A percentile compares a stretch with the other conserved stretches of the same genome.
Conservation (phyloP, 2,888 invertebrate genomes). For the Odontocerum albicorne region DNA sequence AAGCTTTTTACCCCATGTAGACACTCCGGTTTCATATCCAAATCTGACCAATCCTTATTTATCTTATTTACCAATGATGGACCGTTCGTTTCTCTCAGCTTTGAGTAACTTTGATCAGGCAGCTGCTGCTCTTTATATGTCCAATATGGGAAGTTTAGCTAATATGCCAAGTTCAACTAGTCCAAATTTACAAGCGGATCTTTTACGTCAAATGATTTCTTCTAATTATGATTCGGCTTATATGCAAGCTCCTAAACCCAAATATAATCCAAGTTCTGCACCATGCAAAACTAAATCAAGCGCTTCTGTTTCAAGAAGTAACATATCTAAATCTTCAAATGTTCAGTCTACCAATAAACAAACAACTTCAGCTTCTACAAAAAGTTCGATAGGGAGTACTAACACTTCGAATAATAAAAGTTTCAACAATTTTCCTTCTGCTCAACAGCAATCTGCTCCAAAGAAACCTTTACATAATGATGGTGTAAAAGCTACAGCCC, state of each 20-base stretch:
- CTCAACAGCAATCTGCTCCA: constrained; percentile 18
- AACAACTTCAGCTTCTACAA: constrained; percentile 19
- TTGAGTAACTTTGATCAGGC: constrained; percentile 24
- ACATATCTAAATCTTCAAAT: constrained; percentile 3
- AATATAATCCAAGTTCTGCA: constrained; percentile 19
- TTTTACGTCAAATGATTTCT: constrained; percentile 32
- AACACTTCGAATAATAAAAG: background rate
- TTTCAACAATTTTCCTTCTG: constrained; percentile 19
- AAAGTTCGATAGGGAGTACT: constrained; percentile 2
- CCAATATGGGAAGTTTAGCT: constrained; percentile 24
- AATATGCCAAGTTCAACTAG: constrained; percentile 1
- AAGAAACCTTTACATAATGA: constrained; percentile 8
- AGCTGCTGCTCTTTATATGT: constrained; percentile 28
- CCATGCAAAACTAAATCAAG: constrained; percentile 22
- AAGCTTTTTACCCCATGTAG: constrained; percentile 33
- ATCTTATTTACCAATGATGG: constrained; percentile 27
- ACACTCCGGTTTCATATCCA: constrained; percentile 20
- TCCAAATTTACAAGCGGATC: constrained; percentile 26
- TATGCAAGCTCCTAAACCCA: constrained; percentile 29
- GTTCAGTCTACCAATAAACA: constrained; percentile 6
- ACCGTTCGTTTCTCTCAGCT: constrained; percentile 28
- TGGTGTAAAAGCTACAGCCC: background rate
- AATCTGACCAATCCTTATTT: constrained; percentile 14
- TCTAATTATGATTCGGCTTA: constrained; percentile 33
- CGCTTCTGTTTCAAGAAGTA: constrained; percentile 4